phyloP scores from a whole-genome alignment of 2,888 invertebrate species.

The Cylloceria caligata region DNA sequence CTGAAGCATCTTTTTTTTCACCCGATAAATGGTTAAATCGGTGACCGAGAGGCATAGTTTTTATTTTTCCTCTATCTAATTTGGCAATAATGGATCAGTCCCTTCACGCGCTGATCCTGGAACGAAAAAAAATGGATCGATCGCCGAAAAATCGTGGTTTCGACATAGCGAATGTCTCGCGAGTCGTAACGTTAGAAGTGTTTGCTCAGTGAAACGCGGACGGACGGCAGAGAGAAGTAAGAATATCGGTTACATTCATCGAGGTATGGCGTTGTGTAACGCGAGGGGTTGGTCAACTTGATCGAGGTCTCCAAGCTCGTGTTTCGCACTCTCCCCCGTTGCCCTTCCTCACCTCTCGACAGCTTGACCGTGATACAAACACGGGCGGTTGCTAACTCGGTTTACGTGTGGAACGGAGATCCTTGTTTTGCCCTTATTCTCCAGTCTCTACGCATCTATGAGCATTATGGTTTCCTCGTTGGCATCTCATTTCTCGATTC shows the following conservation, averaged over 20 bases:
- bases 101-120: background rate
- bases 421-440: background rate
- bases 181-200: constrained; percentile 16
- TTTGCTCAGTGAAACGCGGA: constrained; percentile 13
- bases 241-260: constrained; percentile 55
- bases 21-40: background rate
- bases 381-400: constrained; percentile 11
- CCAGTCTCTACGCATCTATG: background rate
- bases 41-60: background rate
- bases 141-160: too few relatives aligned
- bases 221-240: background rate
- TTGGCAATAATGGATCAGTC: background rate
- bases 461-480: background rate
- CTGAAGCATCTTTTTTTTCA: background rate
- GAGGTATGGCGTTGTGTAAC: constrained; percentile 59
- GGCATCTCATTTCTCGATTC: background rate
- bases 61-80: background rate
- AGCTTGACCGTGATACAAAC: constrained; percentile 38
- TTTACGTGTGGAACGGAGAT: background rate
- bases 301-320: constrained; percentile 60
- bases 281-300: constrained; percentile 49
- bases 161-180: background rate
- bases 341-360: constrained; percentile 1
- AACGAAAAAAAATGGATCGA: background rate
- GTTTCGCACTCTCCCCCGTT: constrained; percentile 34